Base-by-base conservation (phyloP, 2,113 vertebrate species). In the Oriolus oriolus region DNA sequence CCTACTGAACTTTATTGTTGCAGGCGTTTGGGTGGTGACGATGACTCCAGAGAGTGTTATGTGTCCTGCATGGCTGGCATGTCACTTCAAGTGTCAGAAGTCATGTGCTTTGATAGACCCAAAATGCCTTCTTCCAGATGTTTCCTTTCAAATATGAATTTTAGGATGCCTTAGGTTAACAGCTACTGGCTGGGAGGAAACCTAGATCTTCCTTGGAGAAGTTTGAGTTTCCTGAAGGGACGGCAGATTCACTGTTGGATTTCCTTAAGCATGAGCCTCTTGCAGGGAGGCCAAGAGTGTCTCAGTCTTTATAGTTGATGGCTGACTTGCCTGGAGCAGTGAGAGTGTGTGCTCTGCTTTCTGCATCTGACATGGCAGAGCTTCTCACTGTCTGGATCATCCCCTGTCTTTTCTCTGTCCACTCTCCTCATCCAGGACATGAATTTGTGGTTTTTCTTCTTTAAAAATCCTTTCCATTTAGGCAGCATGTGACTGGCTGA, bases 21-120 rank as follows among this genome's bases (percentile, higher is more conserved):
- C 50, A 47, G 78, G 17, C 18, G 44, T 71, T 50, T 59, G 66
- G 30, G 27, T 64, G 27, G 27, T 63, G 52, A n/a, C 0, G 0
- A 1, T 82, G 45, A 42, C 23, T 66, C 17, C 35, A 37, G 45
- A 24, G 16, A 63, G 10, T 0, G 0, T 44, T 77, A 37, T 0
- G 0, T 66, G 30, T 54, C 90, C 54, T 71, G 20, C 9, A 2
- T 13, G 26, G 26, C 28, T 20, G 7, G 30, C 4, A 7, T 19
- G 42, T 71, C 30, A 31, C 44, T 47, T 44, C 26, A 30, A 60
- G 53, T 50, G 28, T 41, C 64, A 78, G 74, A 77, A 78, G 20
- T 61, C 54, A 16, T 35, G 23, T 30, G 18, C 57, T 93, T 60
- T 64, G 49, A 18, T 10, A 49, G 44, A 24, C 28, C 19, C 27